Evolutionary conservation across 2,888 invertebrate genomes (phyloP), one percentile per base, ranked within the genome.

Genomic region (Drosophila prostipennis): DNA sequence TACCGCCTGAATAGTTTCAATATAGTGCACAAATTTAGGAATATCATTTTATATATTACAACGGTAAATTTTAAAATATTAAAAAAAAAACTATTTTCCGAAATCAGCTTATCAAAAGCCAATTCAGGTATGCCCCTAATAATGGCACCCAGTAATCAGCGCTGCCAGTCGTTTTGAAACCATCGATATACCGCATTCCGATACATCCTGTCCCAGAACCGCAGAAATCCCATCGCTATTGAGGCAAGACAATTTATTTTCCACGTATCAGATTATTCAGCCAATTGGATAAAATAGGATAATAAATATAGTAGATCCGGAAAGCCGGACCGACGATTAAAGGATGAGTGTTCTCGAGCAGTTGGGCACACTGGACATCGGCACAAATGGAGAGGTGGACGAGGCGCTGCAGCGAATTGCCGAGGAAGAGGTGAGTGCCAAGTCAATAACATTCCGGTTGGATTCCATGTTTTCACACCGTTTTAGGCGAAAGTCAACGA

Each of bases 401-500:
- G 79, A 86, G 42, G 68, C 76, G 11, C 76, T 90, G 7, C 55
- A 51, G 19, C 59, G 77, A n/a, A 83, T 90, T 46, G 76, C 78
- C 4, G 84, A 87, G 60, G 87, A 85, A 74, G 90, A 90, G 77
- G 90, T 90, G 72, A 32, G 32, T 42, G 39, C 19, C 26, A 32
- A 26, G 19, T 48, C 19, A 37, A 49, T 16, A 67, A 34, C 3
- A 43, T 32, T n/a, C 48, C 54, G 53, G 16, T 40, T 14, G 14
- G 37, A 16, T 34, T 16, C 32, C 11, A 40, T 26, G 23, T 37
- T 45, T 32, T 45, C 6, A 32, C 10, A 1, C 10, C 6, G 10
- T 14, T 73, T 63, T 23, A 65, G 97, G 93, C 93, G 45, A 94
- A 94, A 76, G 94, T 96, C 5, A 94, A 95, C 89, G 93, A 94